Evolutionary conservation across 2,888 invertebrate species (phyloP).

Genomic region (Pachycephus smyrnensis): DNA sequence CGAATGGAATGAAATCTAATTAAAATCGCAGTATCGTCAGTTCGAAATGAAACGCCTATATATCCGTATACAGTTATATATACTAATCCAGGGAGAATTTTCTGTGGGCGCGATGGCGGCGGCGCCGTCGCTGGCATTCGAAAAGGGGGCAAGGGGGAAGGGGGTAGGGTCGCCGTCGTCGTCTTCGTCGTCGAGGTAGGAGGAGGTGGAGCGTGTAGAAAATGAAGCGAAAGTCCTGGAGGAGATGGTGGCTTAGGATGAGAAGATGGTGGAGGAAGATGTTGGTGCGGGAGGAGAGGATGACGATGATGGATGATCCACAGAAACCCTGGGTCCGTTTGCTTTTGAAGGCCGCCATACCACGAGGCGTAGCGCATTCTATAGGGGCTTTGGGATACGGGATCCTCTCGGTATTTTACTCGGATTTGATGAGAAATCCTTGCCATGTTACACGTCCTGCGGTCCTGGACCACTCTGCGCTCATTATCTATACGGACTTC

Average conservation of each 20-base stretch:
- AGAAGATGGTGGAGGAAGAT: slow-evolving; percentile 33
- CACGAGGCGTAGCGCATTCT: slow-evolving; percentile 17
- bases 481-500: slow-evolving; percentile 43
- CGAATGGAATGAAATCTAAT: neutral
- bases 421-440: neutral
- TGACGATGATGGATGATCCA: slow-evolving; percentile 66
- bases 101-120: slow-evolving; percentile 52
- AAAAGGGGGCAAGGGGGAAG: slow-evolving; percentile 44
- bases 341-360: slow-evolving; percentile 63
- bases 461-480: slow-evolving; percentile 22
- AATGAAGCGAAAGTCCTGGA: slow-evolving; percentile 41
- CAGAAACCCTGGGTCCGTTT: slow-evolving; percentile 61
- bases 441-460: neutral
- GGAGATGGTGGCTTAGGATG: slow-evolving; percentile 38
- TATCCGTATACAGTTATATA: neutral
- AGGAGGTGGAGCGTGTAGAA: slow-evolving; percentile 53
- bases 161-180: slow-evolving; percentile 16
- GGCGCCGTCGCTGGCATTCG: slow-evolving; percentile 44
- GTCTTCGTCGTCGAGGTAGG: neutral
- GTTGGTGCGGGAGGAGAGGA: slow-evolving; percentile 46
- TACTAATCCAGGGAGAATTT: neutral
- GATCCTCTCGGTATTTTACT: slow-evolving; percentile 5
- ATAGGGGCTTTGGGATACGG: slow-evolving; percentile 26
- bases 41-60: neutral
- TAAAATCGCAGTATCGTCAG: neutral